A percentile compares a stretch with the other conserved stretches of the same genome.
Evolutionary conservation across 2,888 invertebrate genomes (phyloP).

Genomic region (Megamerina dolium): DNA sequence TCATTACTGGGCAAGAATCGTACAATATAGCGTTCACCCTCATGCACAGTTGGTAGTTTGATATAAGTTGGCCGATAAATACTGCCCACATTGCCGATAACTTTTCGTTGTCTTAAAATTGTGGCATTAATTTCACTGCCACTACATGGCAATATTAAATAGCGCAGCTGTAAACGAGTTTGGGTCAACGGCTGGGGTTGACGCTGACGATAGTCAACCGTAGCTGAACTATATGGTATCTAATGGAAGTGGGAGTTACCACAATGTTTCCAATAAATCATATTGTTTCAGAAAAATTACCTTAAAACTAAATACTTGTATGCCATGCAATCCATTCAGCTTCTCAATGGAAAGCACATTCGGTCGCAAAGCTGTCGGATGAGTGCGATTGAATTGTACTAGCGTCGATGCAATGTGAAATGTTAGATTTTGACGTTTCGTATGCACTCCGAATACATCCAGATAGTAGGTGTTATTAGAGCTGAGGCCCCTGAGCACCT

Average conservation of each 20-base stretch:
- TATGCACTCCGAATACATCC: slow-evolving; percentile 47
- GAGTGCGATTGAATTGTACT: slow-evolving; percentile 46
- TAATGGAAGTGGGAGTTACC: no score
- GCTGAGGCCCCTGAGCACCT: slow-evolving; percentile 37
- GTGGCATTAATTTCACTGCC: slow-evolving; percentile 52
- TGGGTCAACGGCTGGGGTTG: background rate
- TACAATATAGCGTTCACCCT: slow-evolving; percentile 51
- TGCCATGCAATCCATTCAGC: slow-evolving; percentile 52
- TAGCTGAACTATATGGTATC: background rate
- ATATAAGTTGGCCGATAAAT: slow-evolving; percentile 53
- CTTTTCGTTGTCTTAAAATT: slow-evolving; percentile 45
- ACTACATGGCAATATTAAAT: slow-evolving; percentile 56
- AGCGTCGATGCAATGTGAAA: slow-evolving; percentile 37
- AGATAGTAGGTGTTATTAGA: slow-evolving; percentile 43
- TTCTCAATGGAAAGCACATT: slow-evolving; percentile 51
- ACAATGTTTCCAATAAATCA: no score
- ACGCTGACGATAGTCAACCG: slow-evolving; percentile 15
- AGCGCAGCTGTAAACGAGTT: slow-evolving; percentile 26
- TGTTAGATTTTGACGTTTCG: slow-evolving; percentile 43
- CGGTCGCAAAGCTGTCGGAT: slow-evolving; percentile 48
- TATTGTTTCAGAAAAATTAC: no score
- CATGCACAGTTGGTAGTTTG: slow-evolving; percentile 36
- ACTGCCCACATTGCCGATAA: slow-evolving; percentile 41
- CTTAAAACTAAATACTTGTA: slow-evolving; percentile 55
- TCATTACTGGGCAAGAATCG: slow-evolving; percentile 51